Base-by-base conservation (phyloP, 2,888 invertebrate species). In the Therioaphis trifolii region DNA sequence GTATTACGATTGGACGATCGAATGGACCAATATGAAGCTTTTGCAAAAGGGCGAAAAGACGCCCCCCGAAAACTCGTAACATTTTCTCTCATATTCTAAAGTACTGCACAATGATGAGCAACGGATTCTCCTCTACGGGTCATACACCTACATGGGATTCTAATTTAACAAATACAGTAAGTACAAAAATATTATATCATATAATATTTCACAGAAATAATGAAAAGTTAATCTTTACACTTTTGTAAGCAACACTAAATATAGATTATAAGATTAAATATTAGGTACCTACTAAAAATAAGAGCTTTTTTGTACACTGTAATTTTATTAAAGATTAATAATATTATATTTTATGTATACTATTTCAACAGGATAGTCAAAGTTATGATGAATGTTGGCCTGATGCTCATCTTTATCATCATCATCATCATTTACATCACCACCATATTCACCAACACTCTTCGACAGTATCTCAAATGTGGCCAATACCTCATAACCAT, bases 391-490 rank as follows among this genome's bases (percentile, higher is more conserved):
- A 82, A 46, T 82, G 80, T 63, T 82, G 80, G 80, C 80, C 80
- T 15, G 80, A 82, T 46, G 71, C 71, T 49, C 80, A 82, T 4
- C 72, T 82, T 7, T 82, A 82, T 63, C 80, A 82, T 29, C 85
- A 85, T 24, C 85, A 85, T 55, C 85, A 85, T 29, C 85, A 85
- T 71, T 80, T 85, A 46, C 85, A 85, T 58, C 85, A 85, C 4
- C 85, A 85, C 24, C 85, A 85, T 71, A 82, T 84, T 66, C 84
- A 90, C 85, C 89, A 90, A 5, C 90, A 90, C 86, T 88, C 89
- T 80, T 87, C 89, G 27, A 86, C 91, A 2, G 89, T 91, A 77
- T 78, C 69, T 40, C 69, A 82, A 63, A 82, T 82, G 63, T 82
- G 80, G 80, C 72, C 80, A 11, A 72, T 46, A 3, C 12, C 79